Evolutionary conservation across 2,888 invertebrate species (phyloP).

Genomic region (Crepidodera aurea): DNA sequence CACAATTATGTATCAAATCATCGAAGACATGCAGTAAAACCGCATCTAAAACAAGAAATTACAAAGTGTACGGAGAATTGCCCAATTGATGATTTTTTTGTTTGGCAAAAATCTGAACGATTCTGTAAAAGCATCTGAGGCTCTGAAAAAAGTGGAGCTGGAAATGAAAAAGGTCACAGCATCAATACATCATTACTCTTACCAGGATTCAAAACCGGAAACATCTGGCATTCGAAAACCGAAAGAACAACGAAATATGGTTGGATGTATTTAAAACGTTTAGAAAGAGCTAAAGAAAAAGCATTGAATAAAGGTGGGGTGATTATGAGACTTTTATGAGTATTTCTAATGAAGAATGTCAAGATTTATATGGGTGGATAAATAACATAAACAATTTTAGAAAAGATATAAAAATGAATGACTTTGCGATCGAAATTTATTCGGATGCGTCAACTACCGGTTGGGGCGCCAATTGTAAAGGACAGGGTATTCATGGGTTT

Average conservation of each 20-base stretch:
- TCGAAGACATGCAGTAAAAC: background rate
- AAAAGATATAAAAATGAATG: background rate
- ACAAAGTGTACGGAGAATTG: background rate
- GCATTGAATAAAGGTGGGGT: background rate
- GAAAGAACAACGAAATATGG: background rate
- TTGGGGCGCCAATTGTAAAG: constrained; percentile 7
- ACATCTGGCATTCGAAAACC: background rate
- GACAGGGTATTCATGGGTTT: constrained; percentile 8
- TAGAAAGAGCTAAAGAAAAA: background rate
- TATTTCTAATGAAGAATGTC: background rate
- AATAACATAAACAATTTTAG: background rate
- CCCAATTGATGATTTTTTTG: background rate
- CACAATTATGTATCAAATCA: background rate
- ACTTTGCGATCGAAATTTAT: no score
- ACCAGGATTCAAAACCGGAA: background rate
- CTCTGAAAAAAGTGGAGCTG: background rate
- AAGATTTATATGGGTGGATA: background rate
- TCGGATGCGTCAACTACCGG: constrained; percentile 15
- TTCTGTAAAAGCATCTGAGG: background rate
- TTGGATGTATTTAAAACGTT: background rate
- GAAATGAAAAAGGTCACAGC: no score
- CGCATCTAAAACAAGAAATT: background rate
- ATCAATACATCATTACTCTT: no score
- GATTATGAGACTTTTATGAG: background rate
- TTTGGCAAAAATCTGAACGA: background rate